These are phyloP conservation scores for Acanthiza pusilla DNA, from an alignment of 2,797 vertebrate species.

Conservation along the genomic window DNA sequence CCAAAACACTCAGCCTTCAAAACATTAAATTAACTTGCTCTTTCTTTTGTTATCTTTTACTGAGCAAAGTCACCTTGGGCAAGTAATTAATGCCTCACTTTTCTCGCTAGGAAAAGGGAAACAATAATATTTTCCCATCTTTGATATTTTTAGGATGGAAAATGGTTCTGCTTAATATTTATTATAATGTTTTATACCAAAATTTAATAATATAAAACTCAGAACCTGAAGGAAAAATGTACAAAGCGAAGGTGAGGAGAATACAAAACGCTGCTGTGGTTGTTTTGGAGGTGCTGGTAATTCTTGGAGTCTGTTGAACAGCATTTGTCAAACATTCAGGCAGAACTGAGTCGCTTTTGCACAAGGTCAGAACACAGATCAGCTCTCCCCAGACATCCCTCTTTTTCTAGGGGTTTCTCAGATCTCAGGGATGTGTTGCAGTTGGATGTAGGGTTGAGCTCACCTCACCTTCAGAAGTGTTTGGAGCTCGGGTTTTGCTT, in stretches of 20 bases:
- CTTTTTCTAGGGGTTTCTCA: not conserved
- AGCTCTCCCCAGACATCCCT: not conserved
- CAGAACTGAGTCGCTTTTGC: not conserved
- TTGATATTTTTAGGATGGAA: conserved; percentile 16
- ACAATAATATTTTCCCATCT: conserved; percentile 9
- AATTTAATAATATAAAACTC: conserved; percentile 6
- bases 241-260: not conserved
- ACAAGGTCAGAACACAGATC: not conserved
- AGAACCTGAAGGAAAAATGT: not conserved
- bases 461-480: not conserved
- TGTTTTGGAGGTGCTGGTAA: not conserved
- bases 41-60: conserved; percentile 6
- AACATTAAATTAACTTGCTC: conserved; percentile 4
- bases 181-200: conserved; percentile 1
- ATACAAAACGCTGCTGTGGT: not conserved
- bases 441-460: not conserved
- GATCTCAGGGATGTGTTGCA: not conserved
- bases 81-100: conserved; percentile 25
- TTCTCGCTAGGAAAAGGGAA: not conserved
- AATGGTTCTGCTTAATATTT: conserved; percentile 9
- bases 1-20: not conserved
- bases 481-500: not conserved
- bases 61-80: conserved; percentile 23
- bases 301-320: not conserved
- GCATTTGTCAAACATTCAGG: not conserved